phyloP scores from a whole-genome alignment of 1,140 invertebrate species.

The Drosophila carrolli region DNA sequence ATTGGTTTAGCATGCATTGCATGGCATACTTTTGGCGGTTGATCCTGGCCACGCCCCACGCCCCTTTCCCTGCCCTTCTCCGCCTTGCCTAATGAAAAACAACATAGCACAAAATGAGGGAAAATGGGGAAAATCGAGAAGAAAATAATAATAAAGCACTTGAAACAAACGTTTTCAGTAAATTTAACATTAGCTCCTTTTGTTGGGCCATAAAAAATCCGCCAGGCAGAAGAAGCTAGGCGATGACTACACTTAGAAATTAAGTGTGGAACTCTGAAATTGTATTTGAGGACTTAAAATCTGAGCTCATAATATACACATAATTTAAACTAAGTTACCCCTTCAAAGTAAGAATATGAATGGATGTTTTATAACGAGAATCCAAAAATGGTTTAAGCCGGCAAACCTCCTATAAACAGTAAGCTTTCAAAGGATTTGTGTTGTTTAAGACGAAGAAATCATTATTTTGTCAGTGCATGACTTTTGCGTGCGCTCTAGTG shows the following conservation, averaged over 20 bases:
- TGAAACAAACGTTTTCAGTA: slow-evolving; percentile 82
- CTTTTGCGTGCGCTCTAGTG: slow-evolving; percentile 40
- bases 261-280: no score
- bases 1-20: slow-evolving; percentile 62
- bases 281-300: no score
- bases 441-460: background rate
- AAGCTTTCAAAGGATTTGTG: no score
- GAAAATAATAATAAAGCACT: slow-evolving; percentile 80
- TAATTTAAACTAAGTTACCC: no score
- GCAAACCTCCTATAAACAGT: no score
- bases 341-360: no score
- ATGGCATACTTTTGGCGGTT: slow-evolving; percentile 35
- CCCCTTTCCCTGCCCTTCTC: slow-evolving; percentile 1
- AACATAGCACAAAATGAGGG: slow-evolving; percentile 27
- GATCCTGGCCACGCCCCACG: background rate
- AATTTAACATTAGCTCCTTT: slow-evolving; percentile 82
- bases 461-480: slow-evolving; percentile 19
- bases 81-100: slow-evolving; percentile 53
- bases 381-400: no score
- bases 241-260: slow-evolving; percentile 11
- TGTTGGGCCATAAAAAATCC: slow-evolving; percentile 72
- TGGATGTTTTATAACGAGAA: no score
- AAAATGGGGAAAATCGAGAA: slow-evolving; percentile 34
- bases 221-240: slow-evolving; percentile 27
- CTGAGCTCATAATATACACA: no score